Conservation (phyloP, 2,888 invertebrate genomes). For the Dynastes grantii region DNA sequence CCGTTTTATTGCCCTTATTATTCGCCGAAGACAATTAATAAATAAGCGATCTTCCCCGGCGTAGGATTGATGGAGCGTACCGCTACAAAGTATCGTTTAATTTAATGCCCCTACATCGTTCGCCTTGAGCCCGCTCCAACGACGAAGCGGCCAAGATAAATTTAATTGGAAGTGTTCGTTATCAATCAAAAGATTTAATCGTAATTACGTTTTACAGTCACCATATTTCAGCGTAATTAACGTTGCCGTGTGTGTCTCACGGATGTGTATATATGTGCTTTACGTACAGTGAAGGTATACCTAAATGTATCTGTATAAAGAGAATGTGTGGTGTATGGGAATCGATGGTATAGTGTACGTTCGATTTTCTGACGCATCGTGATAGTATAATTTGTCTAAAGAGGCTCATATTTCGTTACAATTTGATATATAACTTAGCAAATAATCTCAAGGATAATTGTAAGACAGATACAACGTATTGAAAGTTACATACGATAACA, state of each 20-base stretch:
- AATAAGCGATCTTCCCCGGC: conserved; percentile 35
- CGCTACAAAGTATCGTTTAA: conserved; percentile 42
- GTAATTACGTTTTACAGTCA: conserved; percentile 46
- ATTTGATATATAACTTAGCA: too few species aligned
- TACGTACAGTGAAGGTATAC: background rate
- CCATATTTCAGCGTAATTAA: conserved; percentile 47
- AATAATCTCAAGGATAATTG: too few species aligned
- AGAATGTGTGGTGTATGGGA: too few species aligned
- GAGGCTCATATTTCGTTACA: too few species aligned
- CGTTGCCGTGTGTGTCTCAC: conserved; percentile 22
- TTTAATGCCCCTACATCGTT: conserved; percentile 28
- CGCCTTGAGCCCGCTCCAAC: background rate
- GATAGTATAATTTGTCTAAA: too few species aligned
- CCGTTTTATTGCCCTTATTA: conserved; percentile 40
- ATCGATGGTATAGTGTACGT: too few species aligned
- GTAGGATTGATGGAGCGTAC: conserved; percentile 35
- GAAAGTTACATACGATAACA: too few species aligned
- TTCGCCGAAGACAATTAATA: conserved; percentile 36
- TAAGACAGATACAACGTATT: too few species aligned
- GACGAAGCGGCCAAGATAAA: conserved; percentile 34
- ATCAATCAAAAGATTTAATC: conserved; percentile 48
- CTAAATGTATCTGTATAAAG: background rate
- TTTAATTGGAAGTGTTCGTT: conserved; percentile 43
- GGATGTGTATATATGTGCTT: background rate
- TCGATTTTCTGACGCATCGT: too few species aligned